Percentiles rank a stretch among this genome's conserved stretches.
Conservation (phyloP, 2,113 vertebrate genomes). For the Aepyceros melampus region DNA sequence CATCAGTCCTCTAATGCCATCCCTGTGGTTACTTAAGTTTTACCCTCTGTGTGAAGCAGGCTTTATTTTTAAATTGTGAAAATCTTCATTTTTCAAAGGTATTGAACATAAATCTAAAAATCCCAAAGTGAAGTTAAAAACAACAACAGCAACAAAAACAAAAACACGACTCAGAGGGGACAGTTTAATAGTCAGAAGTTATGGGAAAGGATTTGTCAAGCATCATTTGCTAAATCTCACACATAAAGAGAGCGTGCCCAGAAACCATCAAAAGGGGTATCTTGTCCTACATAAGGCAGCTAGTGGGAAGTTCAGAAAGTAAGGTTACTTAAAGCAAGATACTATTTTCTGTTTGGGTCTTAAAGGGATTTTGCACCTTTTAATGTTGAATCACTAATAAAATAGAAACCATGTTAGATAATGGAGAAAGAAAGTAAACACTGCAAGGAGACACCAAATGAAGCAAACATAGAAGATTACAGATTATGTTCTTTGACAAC, state of each 20-base stretch:
- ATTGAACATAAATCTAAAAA: constrained; percentile 35
- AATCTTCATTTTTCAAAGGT: neutral
- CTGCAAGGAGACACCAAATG: neutral
- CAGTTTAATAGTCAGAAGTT: constrained; percentile 41
- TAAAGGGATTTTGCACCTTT: neutral
- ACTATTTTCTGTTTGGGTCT: neutral
- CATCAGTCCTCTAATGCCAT: neutral
- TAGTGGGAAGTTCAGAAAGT: neutral
- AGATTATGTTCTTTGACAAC: neutral
- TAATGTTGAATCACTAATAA: neutral
- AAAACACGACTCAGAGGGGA: neutral
- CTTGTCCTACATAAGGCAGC: neutral
- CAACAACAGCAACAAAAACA: neutral
- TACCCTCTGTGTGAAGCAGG: neutral
- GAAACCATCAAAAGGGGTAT: neutral
- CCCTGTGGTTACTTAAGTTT: constrained; percentile 19
- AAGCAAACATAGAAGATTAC: neutral
- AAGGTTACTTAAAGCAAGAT: neutral
- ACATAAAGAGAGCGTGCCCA: neutral
- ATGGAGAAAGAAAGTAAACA: neutral
- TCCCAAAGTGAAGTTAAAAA: constrained; percentile 1
- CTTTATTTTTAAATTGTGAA: constrained; percentile 33
- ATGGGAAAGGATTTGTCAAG: neutral
- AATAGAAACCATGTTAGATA: neutral
- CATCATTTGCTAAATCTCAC: constrained; percentile 4